Base-by-base conservation (phyloP, 2,797 vertebrate genomes). In the Catamblyrhynchus diadema region DNA sequence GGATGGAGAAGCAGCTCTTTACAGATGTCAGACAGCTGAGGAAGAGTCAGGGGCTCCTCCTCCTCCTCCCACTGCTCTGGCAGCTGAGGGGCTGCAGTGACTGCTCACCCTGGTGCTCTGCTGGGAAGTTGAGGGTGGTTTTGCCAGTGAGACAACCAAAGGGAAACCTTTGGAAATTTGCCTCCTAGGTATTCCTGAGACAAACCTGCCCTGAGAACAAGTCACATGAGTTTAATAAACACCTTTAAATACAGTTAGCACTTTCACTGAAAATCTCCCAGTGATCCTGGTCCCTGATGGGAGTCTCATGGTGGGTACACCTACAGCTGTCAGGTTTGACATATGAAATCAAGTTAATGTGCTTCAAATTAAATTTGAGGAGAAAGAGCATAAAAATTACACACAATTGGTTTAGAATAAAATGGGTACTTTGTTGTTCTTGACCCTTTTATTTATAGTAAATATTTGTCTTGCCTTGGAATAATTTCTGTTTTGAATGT, bases 401-500 rank as follows among this genome's bases (percentile, higher is more conserved):
- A 72, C 79, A 95, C 87, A 94, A 96, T 95, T 95, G 93, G 61
- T 96, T 95, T 93, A 93, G 89, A 97, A 92, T 88, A 92, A 97
- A 96, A 95, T 60, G 64, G 91, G 87, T 94, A 80, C 96, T 96
- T 96, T 89, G 82, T 93, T 96, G 88, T 93, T 97, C 95, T 92
- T 48, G 70, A 97, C 94, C 93, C 90, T 96, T 97, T 95, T 95
- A 96, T 98, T 97, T 97, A 94, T 96, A 96, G 91, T 96, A 94
- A 97, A 95, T 97, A 97, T 96, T 95, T 95, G 84, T 77, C 94
- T 96, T 97, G 91, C 93, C 77, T 95, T 94, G 61, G 51, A 94
- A 88, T 95, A 93, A 64, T 92, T 97, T 96, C 96, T 97, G 88
- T 97, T 98, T 97, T 96, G 95, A 93, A 97, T 96, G 91, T 94